phyloP scores from a whole-genome alignment of 2,113 vertebrate genomes.

The Solea senegalensis region DNA sequence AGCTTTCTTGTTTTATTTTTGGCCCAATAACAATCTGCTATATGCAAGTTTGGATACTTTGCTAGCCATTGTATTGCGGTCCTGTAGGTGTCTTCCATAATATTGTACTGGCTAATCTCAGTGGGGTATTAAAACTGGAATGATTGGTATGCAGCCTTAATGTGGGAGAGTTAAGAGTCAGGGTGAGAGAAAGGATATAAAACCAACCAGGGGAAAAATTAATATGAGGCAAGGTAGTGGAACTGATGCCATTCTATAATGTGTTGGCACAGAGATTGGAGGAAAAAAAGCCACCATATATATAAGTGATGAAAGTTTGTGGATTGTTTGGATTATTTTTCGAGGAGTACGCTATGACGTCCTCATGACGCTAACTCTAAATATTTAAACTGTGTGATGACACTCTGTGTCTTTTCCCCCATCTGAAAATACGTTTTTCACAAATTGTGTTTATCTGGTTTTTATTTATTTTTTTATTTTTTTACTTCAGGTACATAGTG shows the following conservation, averaged over 20 bases:
- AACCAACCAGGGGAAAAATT: conserved; percentile 81
- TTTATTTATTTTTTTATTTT: conserved; percentile 14
- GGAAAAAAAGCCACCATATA: conserved; percentile 59
- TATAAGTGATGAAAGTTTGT: conserved; percentile 62
- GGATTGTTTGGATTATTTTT: conserved; percentile 51
- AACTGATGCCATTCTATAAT: conserved; percentile 81
- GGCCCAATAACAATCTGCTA: conserved; percentile 8
- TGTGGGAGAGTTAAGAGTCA: conserved; percentile 72
- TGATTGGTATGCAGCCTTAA: conserved; percentile 78
- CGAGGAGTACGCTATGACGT: conserved; percentile 23
- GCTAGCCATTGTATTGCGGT: conserved; percentile 44
- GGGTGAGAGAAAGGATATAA: conserved; percentile 76
- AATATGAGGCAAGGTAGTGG: conserved; percentile 80
- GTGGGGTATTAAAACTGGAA: conserved; percentile 73
- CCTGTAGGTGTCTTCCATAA: conserved; percentile 66
- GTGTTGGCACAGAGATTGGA: conserved; percentile 72
- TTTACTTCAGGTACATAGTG: conserved; percentile 20
- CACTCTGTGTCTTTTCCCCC: conserved; percentile 14
- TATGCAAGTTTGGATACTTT: conserved; percentile 47
- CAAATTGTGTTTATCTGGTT: not conserved
- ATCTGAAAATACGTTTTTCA: not conserved
- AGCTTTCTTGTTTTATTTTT: conserved; percentile 10
- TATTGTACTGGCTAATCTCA: conserved; percentile 76
- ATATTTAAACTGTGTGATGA: conserved; percentile 15
- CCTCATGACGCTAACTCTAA: conserved; percentile 21